Percentiles rank a stretch among this genome's conserved stretches.
Evolutionary conservation across 1,140 invertebrate genomes (phyloP).

Genomic region (Lucilia cuprina): DNA sequence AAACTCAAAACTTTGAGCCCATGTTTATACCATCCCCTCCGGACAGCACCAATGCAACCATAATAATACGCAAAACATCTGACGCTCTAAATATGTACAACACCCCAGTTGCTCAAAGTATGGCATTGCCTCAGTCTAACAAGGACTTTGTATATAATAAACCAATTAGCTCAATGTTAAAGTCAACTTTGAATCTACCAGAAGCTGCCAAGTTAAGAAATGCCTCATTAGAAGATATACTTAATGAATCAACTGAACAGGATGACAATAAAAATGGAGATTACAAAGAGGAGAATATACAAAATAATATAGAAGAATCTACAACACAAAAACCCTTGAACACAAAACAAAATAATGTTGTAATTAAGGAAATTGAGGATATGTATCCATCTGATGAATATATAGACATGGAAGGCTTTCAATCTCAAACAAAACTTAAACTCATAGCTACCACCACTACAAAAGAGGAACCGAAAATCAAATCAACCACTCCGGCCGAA

Average conservation of each 20-base stretch:
- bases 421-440: neutral
- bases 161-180: constrained; percentile 11
- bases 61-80: constrained; percentile 62
- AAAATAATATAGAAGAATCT: neutral
- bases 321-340: neutral
- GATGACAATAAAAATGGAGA: constrained; percentile 54
- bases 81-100: constrained; percentile 36
- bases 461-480: neutral
- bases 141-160: neutral
- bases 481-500: neutral
- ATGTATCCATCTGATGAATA: neutral
- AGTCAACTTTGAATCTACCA: constrained; percentile 6
- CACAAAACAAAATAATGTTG: neutral
- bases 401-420: neutral
- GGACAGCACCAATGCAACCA: constrained; percentile 65
- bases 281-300: constrained; percentile 37
- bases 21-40: constrained; percentile 77
- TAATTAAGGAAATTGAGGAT: constrained; percentile 26
- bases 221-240: constrained; percentile 32
- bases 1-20: constrained; percentile 72
- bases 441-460: neutral
- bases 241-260: neutral
- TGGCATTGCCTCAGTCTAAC: neutral
- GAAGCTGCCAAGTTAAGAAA: constrained; percentile 18
- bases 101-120: neutral